phyloP scores from a whole-genome alignment of 2,888 invertebrate genomes.

The Drosophila mimica region DNA sequence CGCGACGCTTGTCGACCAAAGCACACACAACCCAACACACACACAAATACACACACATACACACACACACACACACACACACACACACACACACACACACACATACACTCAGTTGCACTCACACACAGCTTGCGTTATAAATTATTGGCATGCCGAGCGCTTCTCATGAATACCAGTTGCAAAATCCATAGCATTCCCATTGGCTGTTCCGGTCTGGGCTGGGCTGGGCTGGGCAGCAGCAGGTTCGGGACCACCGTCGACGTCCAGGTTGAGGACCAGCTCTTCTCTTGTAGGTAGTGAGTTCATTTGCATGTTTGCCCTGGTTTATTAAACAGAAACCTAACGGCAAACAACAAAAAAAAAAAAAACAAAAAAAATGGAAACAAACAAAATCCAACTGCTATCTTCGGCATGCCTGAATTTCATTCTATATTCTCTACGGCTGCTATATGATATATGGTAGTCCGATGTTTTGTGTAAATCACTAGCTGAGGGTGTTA shows the following conservation, averaged over 20 bases:
- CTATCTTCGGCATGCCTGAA: too few relatives aligned
- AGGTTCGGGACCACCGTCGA: slow-evolving; percentile 14
- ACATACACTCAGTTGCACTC: slow-evolving; percentile 12
- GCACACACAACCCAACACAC: slow-evolving; percentile 39
- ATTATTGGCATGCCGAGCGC: slow-evolving; percentile 57
- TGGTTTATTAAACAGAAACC: slow-evolving; percentile 53
- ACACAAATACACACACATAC: slow-evolving; percentile 16
- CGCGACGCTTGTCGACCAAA: slow-evolving; percentile 50
- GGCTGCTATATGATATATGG: neutral
- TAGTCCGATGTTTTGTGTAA: neutral
- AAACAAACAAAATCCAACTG: neutral
- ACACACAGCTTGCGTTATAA: slow-evolving; percentile 40
- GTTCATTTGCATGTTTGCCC: slow-evolving; percentile 55
- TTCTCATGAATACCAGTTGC: slow-evolving; percentile 55
- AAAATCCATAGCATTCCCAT: slow-evolving; percentile 44
- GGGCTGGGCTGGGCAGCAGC: slow-evolving; percentile 11
- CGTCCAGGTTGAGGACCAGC: slow-evolving; percentile 29
- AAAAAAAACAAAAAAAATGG: neutral
- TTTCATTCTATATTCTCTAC: neutral
- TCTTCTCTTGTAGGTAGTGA: slow-evolving; percentile 5
- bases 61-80: slow-evolving; percentile 6
- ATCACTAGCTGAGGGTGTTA: neutral
- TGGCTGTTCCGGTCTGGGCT: slow-evolving; percentile 27
- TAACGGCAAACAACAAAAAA: slow-evolving; percentile 12
- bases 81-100: neutral